Base-by-base conservation (phyloP, 2,888 invertebrate genomes). In the Linnaemya vulpina region DNA sequence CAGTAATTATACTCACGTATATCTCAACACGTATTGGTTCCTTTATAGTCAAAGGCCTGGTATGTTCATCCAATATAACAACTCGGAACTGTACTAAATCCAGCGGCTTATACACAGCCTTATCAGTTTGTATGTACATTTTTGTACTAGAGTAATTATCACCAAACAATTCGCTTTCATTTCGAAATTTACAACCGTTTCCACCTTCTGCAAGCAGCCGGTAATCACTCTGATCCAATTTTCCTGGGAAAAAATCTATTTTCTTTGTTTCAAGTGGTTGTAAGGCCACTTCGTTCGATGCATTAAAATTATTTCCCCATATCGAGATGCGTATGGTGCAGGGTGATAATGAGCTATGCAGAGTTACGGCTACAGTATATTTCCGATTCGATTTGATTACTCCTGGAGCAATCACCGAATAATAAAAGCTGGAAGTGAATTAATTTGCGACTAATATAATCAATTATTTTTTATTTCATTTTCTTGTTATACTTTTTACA, bases 101-200 rank as follows among this genome's bases (percentile, higher is more conserved):
- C 13, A 96, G 95, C 0, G 98, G 98, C 90, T 97, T 96, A 92
- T 98, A 98, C 86, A 98, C 95, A 13, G 97, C 95, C 92, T 97
- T 96, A 92, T 98, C 98, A 0, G 98, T 98, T 92, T 98, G 98
- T 86, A 98, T 95, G 89, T 97, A 96, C 15, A 97, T 94, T 15
- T 97, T 96, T 10, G 89, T 87, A 51, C 88, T 88, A 90, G 97
- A 96, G 86, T n/a, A 3, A 95, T 94, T 0, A 3, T 51, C 7
- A 58, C 95, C 94, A 92, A 98, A 7, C 22, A 83, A 91, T 13
- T 94, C 94, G 1, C 95, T 96, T 17, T 95, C 94, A 86, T 96
- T 95, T 62, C 94, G 93, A 91, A 98, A 97, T 83, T 94, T 93
- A 17, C 96, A 93, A 3, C 97, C 97, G 7, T 95, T 94, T 25